phyloP scores from a whole-genome alignment of 1,140 invertebrate genomes.

The Caenorhabditis latens region DNA sequence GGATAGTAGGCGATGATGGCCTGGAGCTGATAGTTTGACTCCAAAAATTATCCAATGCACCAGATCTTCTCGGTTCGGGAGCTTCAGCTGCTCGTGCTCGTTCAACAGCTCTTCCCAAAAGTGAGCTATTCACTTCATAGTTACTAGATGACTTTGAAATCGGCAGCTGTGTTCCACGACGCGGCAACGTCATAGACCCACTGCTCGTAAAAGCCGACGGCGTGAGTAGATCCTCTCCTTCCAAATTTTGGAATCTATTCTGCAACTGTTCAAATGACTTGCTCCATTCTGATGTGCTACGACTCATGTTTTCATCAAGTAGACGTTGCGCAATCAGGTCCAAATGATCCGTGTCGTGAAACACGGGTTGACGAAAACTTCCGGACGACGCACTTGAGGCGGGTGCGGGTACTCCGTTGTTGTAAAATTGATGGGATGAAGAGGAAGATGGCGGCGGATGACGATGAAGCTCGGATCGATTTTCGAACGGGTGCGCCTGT shows the following conservation, averaged over 20 bases:
- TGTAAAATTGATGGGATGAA: slow-evolving; percentile 48
- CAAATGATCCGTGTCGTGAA: slow-evolving; percentile 45
- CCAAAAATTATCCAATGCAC: slow-evolving; percentile 68
- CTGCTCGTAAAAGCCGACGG: slow-evolving; percentile 41
- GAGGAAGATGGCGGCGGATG: slow-evolving; percentile 11
- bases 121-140: slow-evolving; percentile 64
- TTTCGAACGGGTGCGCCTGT: slow-evolving; percentile 54
- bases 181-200: slow-evolving; percentile 63
- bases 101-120: slow-evolving; percentile 64
- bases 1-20: slow-evolving; percentile 65
- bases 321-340: slow-evolving; percentile 37
- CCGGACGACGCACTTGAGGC: slow-evolving; percentile 44
- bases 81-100: slow-evolving; percentile 62
- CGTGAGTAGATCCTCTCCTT: slow-evolving; percentile 9
- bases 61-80: slow-evolving; percentile 63
- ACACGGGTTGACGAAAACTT: slow-evolving; percentile 42
- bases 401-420: slow-evolving; percentile 30
- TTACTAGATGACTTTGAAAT: slow-evolving; percentile 68
- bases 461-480: slow-evolving; percentile 46
- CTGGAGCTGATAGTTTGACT: slow-evolving; percentile 61
- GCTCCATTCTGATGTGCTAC: slow-evolving; percentile 63
- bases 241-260: slow-evolving; percentile 54
- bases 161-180: slow-evolving; percentile 40
- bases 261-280: slow-evolving; percentile 62
- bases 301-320: slow-evolving; percentile 64